Evolutionary conservation across 1,140 invertebrate genomes (phyloP), one percentile per base, ranked within the genome.

Genomic region (Drosophila sp.): DNA sequence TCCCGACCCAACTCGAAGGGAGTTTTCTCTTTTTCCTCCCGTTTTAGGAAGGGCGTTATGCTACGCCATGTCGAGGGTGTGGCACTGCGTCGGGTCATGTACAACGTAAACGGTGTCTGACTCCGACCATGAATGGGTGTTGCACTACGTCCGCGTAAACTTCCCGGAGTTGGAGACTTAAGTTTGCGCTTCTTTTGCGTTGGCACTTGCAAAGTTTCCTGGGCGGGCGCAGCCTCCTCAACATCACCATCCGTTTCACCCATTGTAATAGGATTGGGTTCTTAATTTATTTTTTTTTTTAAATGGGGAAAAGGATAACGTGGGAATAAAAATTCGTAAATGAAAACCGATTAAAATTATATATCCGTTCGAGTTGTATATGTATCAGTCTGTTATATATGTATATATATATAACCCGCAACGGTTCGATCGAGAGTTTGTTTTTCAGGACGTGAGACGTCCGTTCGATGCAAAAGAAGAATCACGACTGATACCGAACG

Each of bases 11-110:
- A 72, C 56, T 92, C 91, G 64, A 92, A 92, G 30, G 91, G 91
- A 41, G 91, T 92, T 74, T 92, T 92, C 64, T 92, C 91, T 57
- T 91, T 90, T 23, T 92, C 91, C 62, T 92, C 91, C n/a, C 91
- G 90, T 56, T 91, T 91, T 40, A 92, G 66, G 63, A 92, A 92
- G 0, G 91, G 91, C 8, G 91, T 92, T 38, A 92, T 92, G 64
- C 91, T 92, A 11, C 91, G 87, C 90, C 89, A 91, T 76, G 85
- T 87, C 30, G 91, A 91, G 1, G 91, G 91, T 47, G 91, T 92
- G 40, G 90, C 90, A 76, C 91, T 92, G 55, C 91, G 82, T 33
- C 91, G 82, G 6, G 69, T 86, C 76, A 92, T 79, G 63, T 92
- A 92, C 32, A 92, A 66, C 10, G 70, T 80, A 32, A 92, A 92